A percentile compares a stretch with the other conserved stretches of the same genome.
Conservation (phyloP, 37 sponge, comb jelly and placozoan genomes). For the Hormiphora californensis region DNA sequence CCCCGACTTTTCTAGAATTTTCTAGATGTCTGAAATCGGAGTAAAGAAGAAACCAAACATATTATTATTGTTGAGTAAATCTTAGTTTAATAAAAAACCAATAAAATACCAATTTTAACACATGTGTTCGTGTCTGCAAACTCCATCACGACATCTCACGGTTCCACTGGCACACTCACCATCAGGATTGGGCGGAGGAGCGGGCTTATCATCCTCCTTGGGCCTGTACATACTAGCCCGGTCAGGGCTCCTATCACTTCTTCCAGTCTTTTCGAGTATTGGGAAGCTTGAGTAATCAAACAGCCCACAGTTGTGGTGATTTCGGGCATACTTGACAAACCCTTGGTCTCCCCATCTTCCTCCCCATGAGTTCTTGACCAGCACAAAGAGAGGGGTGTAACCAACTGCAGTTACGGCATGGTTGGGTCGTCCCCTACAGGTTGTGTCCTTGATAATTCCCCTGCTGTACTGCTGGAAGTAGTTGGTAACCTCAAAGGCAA, state of each 20-base stretch:
- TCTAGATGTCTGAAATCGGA: too few species aligned
- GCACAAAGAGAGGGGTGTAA: neutral
- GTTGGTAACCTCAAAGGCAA: slow-evolving; percentile 3
- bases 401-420: slow-evolving; percentile 4
- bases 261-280: neutral
- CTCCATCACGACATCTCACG: neutral
- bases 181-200: neutral
- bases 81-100: too few species aligned
- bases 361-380: slow-evolving; percentile 12
- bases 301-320: neutral
- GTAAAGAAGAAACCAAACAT: too few species aligned
- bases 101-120: too few species aligned
- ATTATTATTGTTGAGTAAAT: too few species aligned
- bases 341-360: neutral
- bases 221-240: neutral
- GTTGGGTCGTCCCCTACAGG: neutral
- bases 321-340: neutral
- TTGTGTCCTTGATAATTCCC: slow-evolving; percentile 11
- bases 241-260: neutral
- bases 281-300: neutral
- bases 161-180: neutral
- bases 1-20: too few species aligned
- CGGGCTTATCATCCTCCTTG: neutral
- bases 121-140: slow-evolving; percentile 20
- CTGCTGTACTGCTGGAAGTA: neutral